These are phyloP conservation scores for Hydraecia micacea DNA, from an alignment of 2,888 invertebrate species.

Conservation along the genomic window DNA sequence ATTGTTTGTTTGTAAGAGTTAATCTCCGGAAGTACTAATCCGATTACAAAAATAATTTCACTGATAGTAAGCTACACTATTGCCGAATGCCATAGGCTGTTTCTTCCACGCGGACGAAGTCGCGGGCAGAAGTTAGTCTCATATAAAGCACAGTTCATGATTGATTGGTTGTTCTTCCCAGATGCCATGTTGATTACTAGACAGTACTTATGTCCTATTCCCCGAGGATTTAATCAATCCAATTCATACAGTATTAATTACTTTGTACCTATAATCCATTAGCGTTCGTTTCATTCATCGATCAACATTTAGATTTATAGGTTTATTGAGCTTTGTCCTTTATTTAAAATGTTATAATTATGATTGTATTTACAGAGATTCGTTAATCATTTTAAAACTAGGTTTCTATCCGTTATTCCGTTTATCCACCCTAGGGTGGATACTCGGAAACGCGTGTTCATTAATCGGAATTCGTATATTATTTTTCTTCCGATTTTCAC, in stretches of 20 bases:
- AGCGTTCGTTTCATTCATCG: slow-evolving; percentile 20
- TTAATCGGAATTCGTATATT: neutral
- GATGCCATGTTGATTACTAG: slow-evolving; percentile 2
- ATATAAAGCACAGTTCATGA: slow-evolving; percentile 12
- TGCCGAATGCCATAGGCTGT: neutral
- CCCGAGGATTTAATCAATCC: slow-evolving; percentile 12
- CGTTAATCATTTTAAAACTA: slow-evolving; percentile 53
- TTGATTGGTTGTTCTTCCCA: neutral
- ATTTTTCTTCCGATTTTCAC: neutral
- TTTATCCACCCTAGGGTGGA: neutral
- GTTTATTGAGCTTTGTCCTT: slow-evolving; percentile 23
- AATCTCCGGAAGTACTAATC: no score
- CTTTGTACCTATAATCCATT: slow-evolving; percentile 19
- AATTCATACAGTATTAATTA: slow-evolving; percentile 30
- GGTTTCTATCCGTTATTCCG: slow-evolving; percentile 9
- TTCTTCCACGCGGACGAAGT: neutral
- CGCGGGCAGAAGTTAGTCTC: no score
- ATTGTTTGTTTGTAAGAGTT: no score
- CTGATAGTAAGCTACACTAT: neutral
- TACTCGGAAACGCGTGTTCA: neutral
- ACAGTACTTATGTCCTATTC: neutral
- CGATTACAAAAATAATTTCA: neutral
- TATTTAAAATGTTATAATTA: slow-evolving; percentile 28
- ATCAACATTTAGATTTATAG: slow-evolving; percentile 1
- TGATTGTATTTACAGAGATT: slow-evolving; percentile 67